Evolutionary conservation across 2,113 vertebrate species (phyloP).

Genomic region (Vulpes lagopus): DNA sequence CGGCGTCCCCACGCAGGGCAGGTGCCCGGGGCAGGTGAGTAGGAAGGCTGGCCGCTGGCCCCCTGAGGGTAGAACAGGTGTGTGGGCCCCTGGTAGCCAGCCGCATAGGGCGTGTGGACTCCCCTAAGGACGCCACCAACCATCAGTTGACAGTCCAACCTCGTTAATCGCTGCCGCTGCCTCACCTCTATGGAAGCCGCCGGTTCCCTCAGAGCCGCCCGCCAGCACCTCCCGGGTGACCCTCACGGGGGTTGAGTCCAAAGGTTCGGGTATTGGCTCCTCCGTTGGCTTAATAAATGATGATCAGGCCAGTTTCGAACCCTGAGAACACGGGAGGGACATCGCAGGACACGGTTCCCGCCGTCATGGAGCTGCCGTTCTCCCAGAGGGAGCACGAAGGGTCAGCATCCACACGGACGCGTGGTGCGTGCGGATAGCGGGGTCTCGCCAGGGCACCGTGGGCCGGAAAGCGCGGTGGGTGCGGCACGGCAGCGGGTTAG

Average conservation of each 20-base stretch:
- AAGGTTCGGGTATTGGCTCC: neutral
- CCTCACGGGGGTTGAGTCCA: neutral
- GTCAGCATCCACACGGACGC: neutral
- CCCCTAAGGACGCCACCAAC: neutral
- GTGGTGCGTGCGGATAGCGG: accelerated
- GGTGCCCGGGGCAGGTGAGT: accelerated
- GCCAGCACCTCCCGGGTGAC: neutral
- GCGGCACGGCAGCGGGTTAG: neutral
- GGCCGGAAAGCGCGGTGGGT: neutral
- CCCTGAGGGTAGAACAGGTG: neutral
- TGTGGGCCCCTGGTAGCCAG: no score
- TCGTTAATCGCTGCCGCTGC: neutral
- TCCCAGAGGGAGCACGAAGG: neutral
- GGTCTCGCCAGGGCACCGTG: no score
- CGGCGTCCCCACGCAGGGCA: neutral
- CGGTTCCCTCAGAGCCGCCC: neutral
- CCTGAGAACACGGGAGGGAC: neutral
- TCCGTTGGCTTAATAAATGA: neutral
- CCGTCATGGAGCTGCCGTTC: neutral
- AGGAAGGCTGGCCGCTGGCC: neutral
- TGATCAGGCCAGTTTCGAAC: neutral
- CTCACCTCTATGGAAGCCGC: accelerated
- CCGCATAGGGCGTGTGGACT: neutral
- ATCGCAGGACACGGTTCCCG: accelerated
- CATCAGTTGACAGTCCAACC: accelerated